These are phyloP conservation scores for Crepidodera aurea DNA, from an alignment of 2,888 invertebrate species.

Conservation along the genomic window DNA sequence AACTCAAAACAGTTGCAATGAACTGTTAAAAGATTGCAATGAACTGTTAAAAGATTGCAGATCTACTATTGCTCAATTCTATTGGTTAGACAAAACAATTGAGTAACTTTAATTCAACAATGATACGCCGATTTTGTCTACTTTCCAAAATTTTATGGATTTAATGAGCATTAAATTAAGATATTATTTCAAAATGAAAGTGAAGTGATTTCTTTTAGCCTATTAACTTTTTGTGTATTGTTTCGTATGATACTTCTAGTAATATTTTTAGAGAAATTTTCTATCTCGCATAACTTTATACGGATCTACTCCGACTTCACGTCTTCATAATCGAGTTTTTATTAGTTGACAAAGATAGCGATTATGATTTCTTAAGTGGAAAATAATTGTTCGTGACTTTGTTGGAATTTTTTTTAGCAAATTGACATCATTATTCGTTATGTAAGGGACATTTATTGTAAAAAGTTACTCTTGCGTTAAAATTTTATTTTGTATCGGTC, in stretches of 20 bases:
- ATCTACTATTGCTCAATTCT: constrained; percentile 16
- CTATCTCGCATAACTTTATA: constrained; percentile 2
- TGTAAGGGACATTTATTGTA: constrained; percentile 1
- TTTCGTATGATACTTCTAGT: constrained; percentile 11
- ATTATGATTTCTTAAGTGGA: constrained; percentile 17
- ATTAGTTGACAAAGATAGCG: background rate
- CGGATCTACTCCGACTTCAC: background rate
- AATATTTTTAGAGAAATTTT: constrained; percentile 13
- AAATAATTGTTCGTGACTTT: constrained; percentile 20
- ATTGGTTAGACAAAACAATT: constrained; percentile 28
- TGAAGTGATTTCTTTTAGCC: constrained; percentile 33
- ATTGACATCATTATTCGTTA: constrained; percentile 12
- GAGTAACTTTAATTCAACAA: constrained; percentile 35
- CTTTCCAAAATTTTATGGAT: constrained; percentile 45
- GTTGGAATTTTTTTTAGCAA: constrained; percentile 6
- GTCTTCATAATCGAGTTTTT: constrained; percentile 8
- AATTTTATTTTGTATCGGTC: too few species aligned
- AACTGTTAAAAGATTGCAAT: background rate
- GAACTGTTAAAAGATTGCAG: constrained; percentile 1
- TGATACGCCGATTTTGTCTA: constrained; percentile 42
- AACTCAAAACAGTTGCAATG: too few species aligned
- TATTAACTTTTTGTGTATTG: constrained; percentile 34
- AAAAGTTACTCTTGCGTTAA: background rate
- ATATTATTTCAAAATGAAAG: constrained; percentile 45
- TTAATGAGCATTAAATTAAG: constrained; percentile 47